These are phyloP conservation scores for Macaca mulatta DNA, from an alignment of 2,113 vertebrate genomes.

Conservation along the genomic window DNA sequence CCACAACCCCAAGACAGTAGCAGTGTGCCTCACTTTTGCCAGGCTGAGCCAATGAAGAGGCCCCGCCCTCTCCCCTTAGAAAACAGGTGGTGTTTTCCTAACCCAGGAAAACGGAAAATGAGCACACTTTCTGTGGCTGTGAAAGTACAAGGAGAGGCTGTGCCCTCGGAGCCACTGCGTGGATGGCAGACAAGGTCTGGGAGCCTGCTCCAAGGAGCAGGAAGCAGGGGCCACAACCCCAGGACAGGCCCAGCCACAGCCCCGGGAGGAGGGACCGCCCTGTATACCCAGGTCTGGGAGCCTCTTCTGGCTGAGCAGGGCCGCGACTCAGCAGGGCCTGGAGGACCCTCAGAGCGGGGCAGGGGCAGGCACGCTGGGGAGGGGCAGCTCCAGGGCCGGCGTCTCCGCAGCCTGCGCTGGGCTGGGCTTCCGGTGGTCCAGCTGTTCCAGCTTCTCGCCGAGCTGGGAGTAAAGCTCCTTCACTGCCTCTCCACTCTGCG, in stretches of 20 bases:
- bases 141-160: rapidly evolving
- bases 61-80: too few relatives aligned
- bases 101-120: too few relatives aligned
- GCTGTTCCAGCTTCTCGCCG: conserved; percentile 90
- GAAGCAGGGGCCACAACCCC: too few relatives aligned
- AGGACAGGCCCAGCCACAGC: rapidly evolving
- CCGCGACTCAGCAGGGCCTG: too few relatives aligned
- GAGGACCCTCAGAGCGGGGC: conserved; percentile 77
- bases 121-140: background rate
- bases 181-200: too few relatives aligned
- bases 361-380: conserved; percentile 87
- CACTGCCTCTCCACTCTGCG: conserved; percentile 92
- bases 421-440: conserved; percentile 89
- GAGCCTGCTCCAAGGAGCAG: too few relatives aligned
- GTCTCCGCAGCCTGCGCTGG: conserved; percentile 86
- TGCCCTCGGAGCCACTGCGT: rapidly evolving
- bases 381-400: conserved; percentile 91
- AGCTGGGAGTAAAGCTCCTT: conserved; percentile 94
- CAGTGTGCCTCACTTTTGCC: background rate
- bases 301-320: background rate
- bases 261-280: background rate
- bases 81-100: background rate
- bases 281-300: rapidly evolving
- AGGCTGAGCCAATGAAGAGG: background rate
- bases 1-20: too few relatives aligned